Evolutionary conservation across 1,140 invertebrate species (phyloP), one percentile per base, ranked within the genome.

Genomic region (Homalodisca vitripennis): DNA sequence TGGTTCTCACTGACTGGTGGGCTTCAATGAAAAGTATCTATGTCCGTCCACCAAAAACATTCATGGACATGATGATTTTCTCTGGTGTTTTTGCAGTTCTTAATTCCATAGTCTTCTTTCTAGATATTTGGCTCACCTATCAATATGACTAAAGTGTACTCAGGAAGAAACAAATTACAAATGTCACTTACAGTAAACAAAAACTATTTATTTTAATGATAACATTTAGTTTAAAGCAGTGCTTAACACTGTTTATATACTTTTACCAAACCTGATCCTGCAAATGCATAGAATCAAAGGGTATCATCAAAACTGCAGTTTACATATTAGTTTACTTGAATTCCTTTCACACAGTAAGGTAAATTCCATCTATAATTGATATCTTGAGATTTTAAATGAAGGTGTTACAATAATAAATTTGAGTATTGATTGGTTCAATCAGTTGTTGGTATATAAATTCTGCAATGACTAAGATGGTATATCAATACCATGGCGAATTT

Each of bases 1-100:
- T 89, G 27, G 85, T 88, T 30, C 82, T 88, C 63, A 83, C 86
- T 72, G 86, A 85, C 80, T 85, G 83, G 83, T 79, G 77, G 70
- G 80, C 78, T 47, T 78, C 82, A 27, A 77, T 80, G 22, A 75
- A 78, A 53, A 82, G 82, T 71, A 80, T 82, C 69, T 80, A 84
- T 32, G 79, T 80, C 51, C 83, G 82, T 67, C 82, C 84, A 2
- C 83, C 84, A 64, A 84, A 86, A 69, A 80, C 84, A 72, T 83
- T 85, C 74, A 79, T 84, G 76, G 84, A 86, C 69, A 84, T 87
- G 83, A 76, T 87, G 74, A 83, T 85, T 72, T 82, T 83, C 0
- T 81, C 82, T 0, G 81, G 82, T 3, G 76, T 85, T n/a, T 84
- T 86, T 70, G 79, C 84, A 6, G 83, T 84, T 69, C 70, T 86